phyloP scores from a whole-genome alignment of 64 coral and sea anemone species.

The Stylophora pistillata region DNA sequence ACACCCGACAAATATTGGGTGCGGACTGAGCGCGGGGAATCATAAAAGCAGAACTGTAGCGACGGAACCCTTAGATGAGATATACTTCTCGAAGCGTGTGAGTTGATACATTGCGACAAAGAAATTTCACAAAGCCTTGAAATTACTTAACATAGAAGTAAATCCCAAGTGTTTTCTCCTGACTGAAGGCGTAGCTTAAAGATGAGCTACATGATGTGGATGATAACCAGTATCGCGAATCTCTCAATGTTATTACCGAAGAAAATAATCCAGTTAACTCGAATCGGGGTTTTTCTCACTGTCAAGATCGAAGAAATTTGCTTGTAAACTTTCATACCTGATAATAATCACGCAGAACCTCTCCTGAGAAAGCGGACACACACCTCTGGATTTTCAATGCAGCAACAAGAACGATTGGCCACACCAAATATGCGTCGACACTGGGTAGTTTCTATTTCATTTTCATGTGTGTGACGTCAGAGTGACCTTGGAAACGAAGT shows the following conservation, averaged over 20 bases:
- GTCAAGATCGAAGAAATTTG: neutral
- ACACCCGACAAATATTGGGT: too few relatives aligned
- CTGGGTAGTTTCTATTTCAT: neutral
- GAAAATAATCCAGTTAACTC: too few relatives aligned
- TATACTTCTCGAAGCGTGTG: neutral
- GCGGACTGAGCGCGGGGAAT: too few relatives aligned
- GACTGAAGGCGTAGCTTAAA: neutral
- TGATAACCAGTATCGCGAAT: too few relatives aligned
- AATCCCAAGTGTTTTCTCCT: neutral
- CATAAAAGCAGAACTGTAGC: too few relatives aligned
- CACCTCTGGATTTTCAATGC: neutral
- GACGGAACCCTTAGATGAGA: too few relatives aligned
- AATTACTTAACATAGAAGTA: neutral
- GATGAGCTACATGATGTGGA: neutral
- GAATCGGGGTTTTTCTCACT: too few relatives aligned
- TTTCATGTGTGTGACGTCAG: neutral
- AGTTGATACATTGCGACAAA: neutral
- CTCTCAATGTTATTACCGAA: too few relatives aligned
- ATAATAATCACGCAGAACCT: neutral
- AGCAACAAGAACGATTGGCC: neutral
- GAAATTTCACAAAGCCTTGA: neutral
- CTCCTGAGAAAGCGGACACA: neutral
- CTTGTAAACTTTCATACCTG: neutral
- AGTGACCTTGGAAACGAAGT: neutral
- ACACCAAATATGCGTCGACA: conserved; percentile 12